These are phyloP conservation scores for Leptogaster cylindrica DNA, from an alignment of 2,888 invertebrate species.

Conservation along the genomic window DNA sequence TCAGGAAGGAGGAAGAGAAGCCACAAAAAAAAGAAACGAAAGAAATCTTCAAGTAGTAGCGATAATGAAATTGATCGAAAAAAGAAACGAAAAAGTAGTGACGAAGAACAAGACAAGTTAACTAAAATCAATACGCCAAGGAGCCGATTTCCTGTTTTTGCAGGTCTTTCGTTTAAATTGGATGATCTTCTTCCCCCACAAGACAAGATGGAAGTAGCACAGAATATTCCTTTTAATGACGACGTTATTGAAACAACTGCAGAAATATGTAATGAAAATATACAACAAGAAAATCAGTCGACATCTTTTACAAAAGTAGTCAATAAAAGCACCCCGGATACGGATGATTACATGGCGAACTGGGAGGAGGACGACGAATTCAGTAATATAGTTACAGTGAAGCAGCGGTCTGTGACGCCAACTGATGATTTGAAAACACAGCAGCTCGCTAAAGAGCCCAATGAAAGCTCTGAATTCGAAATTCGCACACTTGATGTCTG, in stretches of 20 bases:
- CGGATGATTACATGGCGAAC: constrained; percentile 60
- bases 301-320: no score
- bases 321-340: constrained; percentile 55
- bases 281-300: not conserved
- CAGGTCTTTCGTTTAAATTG: constrained; percentile 4
- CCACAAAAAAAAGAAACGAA: not conserved
- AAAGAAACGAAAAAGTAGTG: not conserved
- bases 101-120: no score
- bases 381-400: constrained; percentile 51
- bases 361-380: constrained; percentile 59
- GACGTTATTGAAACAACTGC: not conserved
- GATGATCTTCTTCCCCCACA: constrained; percentile 13
- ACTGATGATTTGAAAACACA: constrained; percentile 38
- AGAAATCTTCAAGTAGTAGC: not conserved
- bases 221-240: no score
- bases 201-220: no score
- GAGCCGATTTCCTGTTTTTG: no score
- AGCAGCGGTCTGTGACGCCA: not conserved
- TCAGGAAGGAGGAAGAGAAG: not conserved
- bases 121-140: no score
- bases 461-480: no score
- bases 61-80: not conserved
- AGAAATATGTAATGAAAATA: constrained; percentile 6
- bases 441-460: no score
- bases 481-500: no score